A percentile compares a stretch with the other conserved stretches of the same genome.
Evolutionary conservation across 2,113 vertebrate genomes (phyloP).

Genomic region (Malurus cyaneus): DNA sequence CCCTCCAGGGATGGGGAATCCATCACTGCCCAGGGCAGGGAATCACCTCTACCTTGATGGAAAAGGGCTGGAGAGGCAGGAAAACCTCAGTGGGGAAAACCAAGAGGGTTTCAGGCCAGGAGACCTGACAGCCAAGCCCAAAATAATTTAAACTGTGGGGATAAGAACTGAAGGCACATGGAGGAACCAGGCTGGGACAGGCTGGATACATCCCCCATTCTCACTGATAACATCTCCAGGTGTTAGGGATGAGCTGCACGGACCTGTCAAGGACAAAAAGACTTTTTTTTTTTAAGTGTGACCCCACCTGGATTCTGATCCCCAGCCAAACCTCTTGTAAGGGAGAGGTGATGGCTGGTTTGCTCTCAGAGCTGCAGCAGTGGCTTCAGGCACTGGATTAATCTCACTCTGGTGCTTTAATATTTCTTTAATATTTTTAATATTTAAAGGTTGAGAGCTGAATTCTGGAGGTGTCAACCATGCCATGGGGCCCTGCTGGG

Average conservation of each 20-base stretch:
- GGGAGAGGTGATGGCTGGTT: not conserved
- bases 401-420: conserved; percentile 6
- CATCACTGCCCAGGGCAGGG: not conserved
- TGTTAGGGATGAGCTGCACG: not conserved
- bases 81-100: not conserved
- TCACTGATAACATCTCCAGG: not conserved
- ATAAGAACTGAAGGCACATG: not conserved
- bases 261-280: not conserved
- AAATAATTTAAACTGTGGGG: not conserved
- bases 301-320: not conserved
- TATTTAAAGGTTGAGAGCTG: not conserved
- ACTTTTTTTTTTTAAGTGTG: not conserved
- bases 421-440: not conserved
- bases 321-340: not conserved
- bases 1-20: not conserved
- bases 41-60: not conserved
- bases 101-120: not conserved
- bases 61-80: not conserved
- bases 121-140: not conserved
- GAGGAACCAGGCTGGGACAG: not conserved
- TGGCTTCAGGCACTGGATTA: conserved; percentile 21
- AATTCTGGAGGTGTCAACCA: conserved; percentile 6
- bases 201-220: not conserved
- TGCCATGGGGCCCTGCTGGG: not conserved
- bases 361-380: conserved; percentile 4